These are phyloP conservation scores for Tribolium freemani DNA, from an alignment of 2,888 invertebrate genomes.

Conservation along the genomic window DNA sequence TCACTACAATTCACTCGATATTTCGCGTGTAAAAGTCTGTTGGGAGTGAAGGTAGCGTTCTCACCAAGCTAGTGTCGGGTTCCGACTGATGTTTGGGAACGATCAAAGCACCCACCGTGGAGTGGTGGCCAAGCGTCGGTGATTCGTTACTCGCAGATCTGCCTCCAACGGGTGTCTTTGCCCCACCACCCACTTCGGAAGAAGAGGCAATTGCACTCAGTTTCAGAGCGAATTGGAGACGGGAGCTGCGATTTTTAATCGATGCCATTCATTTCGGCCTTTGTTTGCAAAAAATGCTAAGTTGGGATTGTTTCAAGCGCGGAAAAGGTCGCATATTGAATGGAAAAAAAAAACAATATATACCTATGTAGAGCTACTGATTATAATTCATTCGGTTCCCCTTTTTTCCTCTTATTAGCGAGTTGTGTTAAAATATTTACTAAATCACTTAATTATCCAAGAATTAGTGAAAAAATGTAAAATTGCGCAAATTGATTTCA, in stretches of 20 bases:
- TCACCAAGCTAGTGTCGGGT: conserved; percentile 54
- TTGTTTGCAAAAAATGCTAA: no score
- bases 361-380: no score
- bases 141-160: conserved; percentile 64
- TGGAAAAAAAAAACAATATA: no score
- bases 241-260: neutral
- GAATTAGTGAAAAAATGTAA: no score
- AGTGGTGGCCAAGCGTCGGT: conserved; percentile 62
- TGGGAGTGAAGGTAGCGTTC: conserved; percentile 39
- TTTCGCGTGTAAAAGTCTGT: conserved; percentile 9
- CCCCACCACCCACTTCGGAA: conserved; percentile 61
- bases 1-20: conserved; percentile 43
- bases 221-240: neutral
- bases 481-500: no score
- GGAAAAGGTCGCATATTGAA: no score
- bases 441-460: no score
- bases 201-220: conserved; percentile 53
- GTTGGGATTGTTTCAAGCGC: no score
- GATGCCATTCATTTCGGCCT: no score
- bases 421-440: no score
- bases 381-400: no score
- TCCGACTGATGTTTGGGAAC: conserved; percentile 56
- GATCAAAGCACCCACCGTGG: conserved; percentile 54
- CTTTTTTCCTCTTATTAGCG: no score
- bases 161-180: conserved; percentile 60